Evolutionary conservation across 2,888 invertebrate species (phyloP).

Genomic region (Agrotis ipsilon): DNA sequence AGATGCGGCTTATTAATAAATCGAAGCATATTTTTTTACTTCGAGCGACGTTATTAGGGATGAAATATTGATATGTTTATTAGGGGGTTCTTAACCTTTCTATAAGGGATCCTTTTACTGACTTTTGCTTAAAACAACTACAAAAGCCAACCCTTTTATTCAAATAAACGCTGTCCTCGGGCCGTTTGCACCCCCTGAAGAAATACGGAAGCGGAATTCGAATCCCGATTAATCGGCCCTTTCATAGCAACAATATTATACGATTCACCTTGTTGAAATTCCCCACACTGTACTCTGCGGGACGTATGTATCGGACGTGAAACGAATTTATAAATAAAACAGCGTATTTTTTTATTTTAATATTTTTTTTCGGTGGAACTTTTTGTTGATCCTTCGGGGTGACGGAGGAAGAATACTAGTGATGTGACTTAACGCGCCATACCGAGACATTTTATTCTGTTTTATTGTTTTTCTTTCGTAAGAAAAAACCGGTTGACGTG

Average conservation of each 20-base stretch:
- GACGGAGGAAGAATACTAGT: conserved; percentile 58
- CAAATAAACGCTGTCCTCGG: conserved; percentile 28
- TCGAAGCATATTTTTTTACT: too few relatives aligned
- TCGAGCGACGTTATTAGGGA: too few relatives aligned
- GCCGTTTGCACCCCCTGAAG: conserved; percentile 24
- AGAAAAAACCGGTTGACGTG: conserved; percentile 33
- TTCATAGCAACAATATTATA: conserved; percentile 42
- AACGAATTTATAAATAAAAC: conserved; percentile 62
- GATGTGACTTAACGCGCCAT: conserved; percentile 45
- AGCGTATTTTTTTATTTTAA: conserved; percentile 64
- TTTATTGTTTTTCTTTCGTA: conserved; percentile 49
- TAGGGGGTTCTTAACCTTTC: conserved; percentile 7
- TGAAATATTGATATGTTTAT: background rate
- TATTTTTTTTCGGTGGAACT: conserved; percentile 56
- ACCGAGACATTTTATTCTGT: conserved; percentile 33
- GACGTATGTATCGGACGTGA: conserved; percentile 60
- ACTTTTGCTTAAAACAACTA: conserved; percentile 34
- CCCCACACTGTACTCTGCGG: conserved; percentile 32
- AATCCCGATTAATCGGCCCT: conserved; percentile 43
- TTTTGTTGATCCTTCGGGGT: conserved; percentile 53
- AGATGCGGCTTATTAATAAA: too few relatives aligned
- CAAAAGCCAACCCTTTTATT: conserved; percentile 48
- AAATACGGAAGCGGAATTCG: conserved; percentile 41
- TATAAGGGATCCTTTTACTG: conserved; percentile 24
- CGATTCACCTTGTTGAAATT: conserved; percentile 56